Percentiles rank a stretch among this genome's conserved stretches.
These are phyloP conservation scores for Pollenia griseotomentosa DNA, from an alignment of 2,888 invertebrate genomes.

Conservation along the genomic window DNA sequence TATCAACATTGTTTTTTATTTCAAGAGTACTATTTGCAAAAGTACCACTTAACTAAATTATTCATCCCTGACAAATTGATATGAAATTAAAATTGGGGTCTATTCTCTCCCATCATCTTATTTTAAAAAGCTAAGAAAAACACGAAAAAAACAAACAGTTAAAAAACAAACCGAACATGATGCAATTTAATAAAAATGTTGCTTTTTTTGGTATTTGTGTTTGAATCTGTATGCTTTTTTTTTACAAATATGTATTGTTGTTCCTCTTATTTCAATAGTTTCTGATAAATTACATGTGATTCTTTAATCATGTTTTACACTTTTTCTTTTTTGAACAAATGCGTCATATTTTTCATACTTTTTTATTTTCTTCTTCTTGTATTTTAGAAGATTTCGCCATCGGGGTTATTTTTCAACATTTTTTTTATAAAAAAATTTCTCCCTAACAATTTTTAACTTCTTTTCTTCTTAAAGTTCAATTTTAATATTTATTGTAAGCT, in stretches of 20 bases:
- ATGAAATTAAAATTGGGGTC: constrained; percentile 24
- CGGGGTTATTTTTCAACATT: constrained; percentile 8
- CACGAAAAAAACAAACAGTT: constrained; percentile 14
- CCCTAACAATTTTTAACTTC: background rate
- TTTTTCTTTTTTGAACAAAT: constrained; percentile 45
- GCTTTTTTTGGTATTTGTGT: constrained; percentile 19
- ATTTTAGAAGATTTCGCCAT: constrained; percentile 23
- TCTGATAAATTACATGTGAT: constrained; percentile 46
- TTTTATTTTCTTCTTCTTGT: constrained; percentile 5
- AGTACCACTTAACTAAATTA: background rate
- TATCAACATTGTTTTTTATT: no score
- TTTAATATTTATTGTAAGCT: background rate
- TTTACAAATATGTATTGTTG: background rate
- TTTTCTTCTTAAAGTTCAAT: background rate
- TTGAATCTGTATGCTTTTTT: constrained; percentile 36
- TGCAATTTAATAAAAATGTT: constrained; percentile 71
- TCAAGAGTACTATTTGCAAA: background rate
- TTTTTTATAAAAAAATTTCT: background rate
- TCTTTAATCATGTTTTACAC: constrained; percentile 40
- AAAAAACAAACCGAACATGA: constrained; percentile 43
- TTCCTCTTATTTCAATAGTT: constrained; percentile 5
- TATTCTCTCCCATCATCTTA: constrained; percentile 24
- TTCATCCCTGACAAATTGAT: constrained; percentile 17
- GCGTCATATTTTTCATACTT: constrained; percentile 60
- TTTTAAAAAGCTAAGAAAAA: constrained; percentile 6